Conservation (phyloP, 2,797 vertebrate species). For the Aselliscus stoliczkanus region DNA sequence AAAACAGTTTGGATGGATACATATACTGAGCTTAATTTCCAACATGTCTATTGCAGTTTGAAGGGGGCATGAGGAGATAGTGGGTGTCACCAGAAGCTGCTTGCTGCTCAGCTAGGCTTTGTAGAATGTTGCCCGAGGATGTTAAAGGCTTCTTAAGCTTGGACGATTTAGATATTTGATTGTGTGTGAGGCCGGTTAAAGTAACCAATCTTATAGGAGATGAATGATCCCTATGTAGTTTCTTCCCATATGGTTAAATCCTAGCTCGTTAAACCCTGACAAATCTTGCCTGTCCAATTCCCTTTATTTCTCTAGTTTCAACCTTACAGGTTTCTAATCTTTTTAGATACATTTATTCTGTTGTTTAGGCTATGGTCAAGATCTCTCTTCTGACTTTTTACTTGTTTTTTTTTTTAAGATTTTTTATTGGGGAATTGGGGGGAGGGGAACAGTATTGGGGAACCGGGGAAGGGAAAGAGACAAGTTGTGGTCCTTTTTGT, state of each 20-base stretch:
- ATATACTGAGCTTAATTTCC: background rate
- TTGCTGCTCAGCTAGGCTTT: background rate
- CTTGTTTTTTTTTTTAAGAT: too few relatives aligned
- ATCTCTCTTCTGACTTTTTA: background rate
- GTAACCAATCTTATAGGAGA: background rate
- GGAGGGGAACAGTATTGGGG: too few relatives aligned
- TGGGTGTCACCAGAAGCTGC: background rate
- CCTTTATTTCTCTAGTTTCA: background rate
- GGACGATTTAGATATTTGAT: background rate
- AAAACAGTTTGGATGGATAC: background rate
- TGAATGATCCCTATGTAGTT: background rate
- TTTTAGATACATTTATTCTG: background rate
- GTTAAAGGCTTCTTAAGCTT: background rate
- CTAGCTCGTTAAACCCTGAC: background rate
- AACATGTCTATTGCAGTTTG: background rate
- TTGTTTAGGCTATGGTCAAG: background rate
- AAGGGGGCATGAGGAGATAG: background rate
- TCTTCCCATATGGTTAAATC: background rate
- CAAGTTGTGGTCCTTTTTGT: too few relatives aligned
- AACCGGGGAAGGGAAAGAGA: too few relatives aligned
- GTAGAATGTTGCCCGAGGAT: background rate
- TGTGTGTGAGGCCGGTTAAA: background rate
- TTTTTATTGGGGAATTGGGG: too few relatives aligned
- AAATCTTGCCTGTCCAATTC: background rate
- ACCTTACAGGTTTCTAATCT: background rate